These are phyloP conservation scores for Streptopelia turtur DNA, from an alignment of 2,797 vertebrate species.

Conservation along the genomic window DNA sequence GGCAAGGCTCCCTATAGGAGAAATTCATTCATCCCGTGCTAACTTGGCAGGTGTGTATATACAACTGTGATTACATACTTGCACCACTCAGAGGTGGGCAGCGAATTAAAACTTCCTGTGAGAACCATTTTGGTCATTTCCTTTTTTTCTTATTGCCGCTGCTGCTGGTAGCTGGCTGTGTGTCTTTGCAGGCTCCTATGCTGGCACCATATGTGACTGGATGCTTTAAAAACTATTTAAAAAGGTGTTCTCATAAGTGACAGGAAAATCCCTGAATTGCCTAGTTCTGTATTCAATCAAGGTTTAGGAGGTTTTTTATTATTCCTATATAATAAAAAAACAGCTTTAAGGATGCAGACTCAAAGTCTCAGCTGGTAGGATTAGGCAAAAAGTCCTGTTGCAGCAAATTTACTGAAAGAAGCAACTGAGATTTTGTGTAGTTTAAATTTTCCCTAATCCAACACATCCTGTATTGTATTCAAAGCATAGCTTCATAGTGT, in stretches of 20 bases:
- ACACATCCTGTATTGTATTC: not conserved
- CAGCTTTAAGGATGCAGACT: not conserved
- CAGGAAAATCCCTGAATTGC: not conserved
- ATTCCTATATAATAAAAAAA: not conserved
- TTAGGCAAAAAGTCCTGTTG: not conserved
- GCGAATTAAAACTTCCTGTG: not conserved
- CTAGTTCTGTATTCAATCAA: constrained; percentile 1
- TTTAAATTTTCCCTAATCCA: not conserved
- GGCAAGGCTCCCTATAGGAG: accelerated
- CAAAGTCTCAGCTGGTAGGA: not conserved
- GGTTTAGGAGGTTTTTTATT: not conserved
- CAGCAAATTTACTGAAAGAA: not conserved
- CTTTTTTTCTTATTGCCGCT: not conserved
- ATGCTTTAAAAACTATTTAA: not conserved
- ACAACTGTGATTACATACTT: not conserved
- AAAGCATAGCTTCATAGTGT: not conserved
- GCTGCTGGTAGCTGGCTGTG: not conserved
- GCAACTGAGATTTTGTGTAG: not conserved
- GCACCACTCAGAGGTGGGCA: not conserved
- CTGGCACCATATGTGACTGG: not conserved
- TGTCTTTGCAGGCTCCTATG: not conserved
- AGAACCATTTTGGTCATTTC: not conserved
- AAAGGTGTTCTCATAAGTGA: not conserved
- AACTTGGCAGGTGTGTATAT: not conserved
- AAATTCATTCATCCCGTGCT: not conserved